Conservation (phyloP, 2,797 vertebrate genomes). For the Hydrolagus colliei region DNA sequence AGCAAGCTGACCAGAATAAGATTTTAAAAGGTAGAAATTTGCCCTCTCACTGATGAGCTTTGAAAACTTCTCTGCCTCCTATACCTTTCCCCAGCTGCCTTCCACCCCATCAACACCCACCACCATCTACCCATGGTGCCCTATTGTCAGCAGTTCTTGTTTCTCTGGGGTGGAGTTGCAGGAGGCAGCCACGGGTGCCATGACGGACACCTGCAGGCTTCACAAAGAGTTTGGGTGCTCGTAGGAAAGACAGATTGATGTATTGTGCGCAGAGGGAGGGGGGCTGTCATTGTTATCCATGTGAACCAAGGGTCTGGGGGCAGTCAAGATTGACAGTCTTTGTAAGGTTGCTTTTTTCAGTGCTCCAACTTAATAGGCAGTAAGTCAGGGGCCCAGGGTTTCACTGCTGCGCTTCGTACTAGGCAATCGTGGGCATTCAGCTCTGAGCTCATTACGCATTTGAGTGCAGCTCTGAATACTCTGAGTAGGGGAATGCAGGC, state of each 20-base stretch:
- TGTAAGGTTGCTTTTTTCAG: conserved; percentile 84
- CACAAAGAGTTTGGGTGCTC: conserved; percentile 92
- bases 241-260: conserved; percentile 96
- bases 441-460: conserved; percentile 86
- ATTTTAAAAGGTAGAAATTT: background rate
- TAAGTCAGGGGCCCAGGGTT: conserved; percentile 72
- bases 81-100: conserved; percentile 13
- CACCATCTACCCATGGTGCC: conserved; percentile 73
- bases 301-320: conserved; percentile 88
- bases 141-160: conserved; percentile 82
- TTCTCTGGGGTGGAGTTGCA: conserved; percentile 76
- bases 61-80: conserved; percentile 1
- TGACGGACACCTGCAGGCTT: conserved; percentile 90
- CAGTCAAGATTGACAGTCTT: conserved; percentile 98
- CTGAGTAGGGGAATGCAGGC: conserved; percentile 90
- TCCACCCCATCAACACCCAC: conserved; percentile 42
- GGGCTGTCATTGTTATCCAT: conserved; percentile 74
- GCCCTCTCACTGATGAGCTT: conserved; percentile 2
- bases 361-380: conserved; percentile 92
- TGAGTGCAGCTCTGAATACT: conserved; percentile 65
- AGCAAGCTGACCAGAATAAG: background rate
- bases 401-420: conserved; percentile 92
- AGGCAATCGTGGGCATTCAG: conserved; percentile 93
- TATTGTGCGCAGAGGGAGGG: conserved; percentile 78
- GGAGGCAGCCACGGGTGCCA: conserved; percentile 79